Percentiles rank a stretch among this genome's conserved stretches.
Conservation (phyloP, 2,797 vertebrate species). For the Salarias fasciatus region DNA sequence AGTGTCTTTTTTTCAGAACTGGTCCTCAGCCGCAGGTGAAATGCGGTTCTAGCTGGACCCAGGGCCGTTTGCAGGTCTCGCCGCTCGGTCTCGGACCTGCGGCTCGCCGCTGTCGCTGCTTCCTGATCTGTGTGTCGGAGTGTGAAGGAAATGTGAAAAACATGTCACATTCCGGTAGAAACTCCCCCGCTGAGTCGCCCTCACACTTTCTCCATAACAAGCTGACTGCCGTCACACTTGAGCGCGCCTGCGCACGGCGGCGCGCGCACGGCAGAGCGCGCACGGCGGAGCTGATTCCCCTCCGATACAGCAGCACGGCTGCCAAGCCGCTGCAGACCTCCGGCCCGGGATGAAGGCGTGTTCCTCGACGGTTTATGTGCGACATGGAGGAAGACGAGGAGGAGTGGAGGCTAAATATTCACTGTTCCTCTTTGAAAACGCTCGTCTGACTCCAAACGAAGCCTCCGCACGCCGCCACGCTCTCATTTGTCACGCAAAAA, state of each 20-base stretch:
- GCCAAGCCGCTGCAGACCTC: constrained; percentile 32
- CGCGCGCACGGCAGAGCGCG: no score
- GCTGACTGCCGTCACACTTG: constrained; percentile 37
- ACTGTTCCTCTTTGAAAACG: constrained; percentile 64
- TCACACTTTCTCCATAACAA: constrained; percentile 29
- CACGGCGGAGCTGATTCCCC: no score
- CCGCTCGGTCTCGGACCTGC: no score
- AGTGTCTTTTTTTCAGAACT: no score
- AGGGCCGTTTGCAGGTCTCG: no score
- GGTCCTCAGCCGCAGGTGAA: no score
- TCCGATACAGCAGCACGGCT: constrained; percentile 7
- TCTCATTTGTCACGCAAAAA: constrained; percentile 73
- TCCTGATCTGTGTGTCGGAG: constrained; percentile 3
- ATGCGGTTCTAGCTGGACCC: no score
- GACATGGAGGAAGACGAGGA: constrained; percentile 26
- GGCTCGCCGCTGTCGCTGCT: not conserved
- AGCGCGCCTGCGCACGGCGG: not conserved
- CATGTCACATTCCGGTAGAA: constrained; percentile 15
- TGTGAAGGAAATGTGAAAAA: constrained; percentile 35
- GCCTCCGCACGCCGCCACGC: constrained; percentile 55
- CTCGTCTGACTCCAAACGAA: constrained; percentile 57
- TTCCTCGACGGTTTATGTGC: constrained; percentile 39
- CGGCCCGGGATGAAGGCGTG: constrained; percentile 25
- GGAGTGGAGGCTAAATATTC: constrained; percentile 54
- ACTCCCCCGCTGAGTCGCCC: constrained; percentile 29